Percentiles rank a stretch among this genome's conserved stretches.
Conservation (phyloP, 2,797 vertebrate genomes). For the Glyptemys insculpta region DNA sequence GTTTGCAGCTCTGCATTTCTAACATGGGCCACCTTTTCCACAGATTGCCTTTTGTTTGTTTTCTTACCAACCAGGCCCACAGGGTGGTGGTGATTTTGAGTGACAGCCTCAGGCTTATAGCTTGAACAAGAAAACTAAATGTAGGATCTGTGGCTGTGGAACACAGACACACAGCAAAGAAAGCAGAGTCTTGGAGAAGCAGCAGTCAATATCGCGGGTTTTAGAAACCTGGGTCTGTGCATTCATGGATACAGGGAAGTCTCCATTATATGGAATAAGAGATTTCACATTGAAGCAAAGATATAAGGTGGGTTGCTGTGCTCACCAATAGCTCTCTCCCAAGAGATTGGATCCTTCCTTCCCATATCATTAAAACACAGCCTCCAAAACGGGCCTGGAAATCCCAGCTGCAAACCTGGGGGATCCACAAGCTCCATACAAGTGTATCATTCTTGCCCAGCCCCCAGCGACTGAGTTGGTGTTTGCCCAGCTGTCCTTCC, state of each 20-base stretch:
- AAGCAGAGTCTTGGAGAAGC: background rate
- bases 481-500: background rate
- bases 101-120: background rate
- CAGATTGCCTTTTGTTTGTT: background rate
- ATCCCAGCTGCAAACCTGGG: background rate
- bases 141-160: background rate
- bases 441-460: background rate
- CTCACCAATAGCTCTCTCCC: background rate
- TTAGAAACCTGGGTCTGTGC: background rate
- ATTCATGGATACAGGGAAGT: background rate
- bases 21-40: background rate
- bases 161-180: background rate
- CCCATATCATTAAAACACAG: background rate
- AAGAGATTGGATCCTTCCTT: background rate
- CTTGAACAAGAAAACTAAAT: background rate
- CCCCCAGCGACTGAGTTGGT: background rate
- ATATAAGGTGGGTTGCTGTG: background rate
- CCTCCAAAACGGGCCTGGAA: background rate
- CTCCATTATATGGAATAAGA: background rate
- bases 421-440: background rate
- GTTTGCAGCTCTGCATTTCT: background rate
- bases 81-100: background rate
- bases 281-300: background rate
- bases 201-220: background rate
- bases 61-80: background rate